Evolutionary conservation across 2,113 vertebrate genomes (phyloP).

Genomic region (Macheiramphus alcinus): DNA sequence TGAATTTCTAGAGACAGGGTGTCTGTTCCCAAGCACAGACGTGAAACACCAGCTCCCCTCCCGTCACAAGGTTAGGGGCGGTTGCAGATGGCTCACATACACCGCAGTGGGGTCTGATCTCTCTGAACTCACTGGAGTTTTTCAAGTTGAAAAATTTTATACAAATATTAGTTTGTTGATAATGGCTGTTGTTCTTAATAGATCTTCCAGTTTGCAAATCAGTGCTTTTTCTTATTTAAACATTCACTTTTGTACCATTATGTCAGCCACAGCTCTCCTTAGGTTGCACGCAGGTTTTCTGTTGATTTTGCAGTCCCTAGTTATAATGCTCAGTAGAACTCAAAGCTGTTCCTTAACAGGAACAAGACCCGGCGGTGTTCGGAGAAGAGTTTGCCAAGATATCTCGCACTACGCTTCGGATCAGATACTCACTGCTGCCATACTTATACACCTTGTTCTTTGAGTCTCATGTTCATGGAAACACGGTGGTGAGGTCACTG

Average conservation of each 20-base stretch:
- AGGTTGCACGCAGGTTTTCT: neutral
- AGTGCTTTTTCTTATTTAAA: neutral
- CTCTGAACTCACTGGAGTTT: neutral
- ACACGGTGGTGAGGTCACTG: constrained; percentile 79
- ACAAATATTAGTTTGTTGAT: neutral
- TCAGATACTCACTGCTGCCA: constrained; percentile 86
- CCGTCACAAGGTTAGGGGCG: fast-evolving
- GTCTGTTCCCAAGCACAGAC: neutral
- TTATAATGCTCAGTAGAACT: neutral
- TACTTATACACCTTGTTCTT: constrained; percentile 88
- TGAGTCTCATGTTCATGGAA: constrained; percentile 75
- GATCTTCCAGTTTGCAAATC: neutral
- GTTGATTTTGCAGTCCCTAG: neutral
- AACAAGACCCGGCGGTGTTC: constrained; percentile 80
- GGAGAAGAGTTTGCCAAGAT: constrained; percentile 73
- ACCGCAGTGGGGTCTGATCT: fast-evolving
- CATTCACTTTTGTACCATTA: fast-evolving
- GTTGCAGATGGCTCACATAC: neutral
- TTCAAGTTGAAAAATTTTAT: neutral
- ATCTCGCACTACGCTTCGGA: constrained; percentile 77
- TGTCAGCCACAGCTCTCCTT: neutral
- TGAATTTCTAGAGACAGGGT: neutral
- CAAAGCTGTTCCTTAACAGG: neutral
- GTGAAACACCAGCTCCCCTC: neutral
- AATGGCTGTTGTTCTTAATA: neutral